Conservation (phyloP, 2,797 vertebrate genomes). For the Ctenopoma multispine region DNA sequence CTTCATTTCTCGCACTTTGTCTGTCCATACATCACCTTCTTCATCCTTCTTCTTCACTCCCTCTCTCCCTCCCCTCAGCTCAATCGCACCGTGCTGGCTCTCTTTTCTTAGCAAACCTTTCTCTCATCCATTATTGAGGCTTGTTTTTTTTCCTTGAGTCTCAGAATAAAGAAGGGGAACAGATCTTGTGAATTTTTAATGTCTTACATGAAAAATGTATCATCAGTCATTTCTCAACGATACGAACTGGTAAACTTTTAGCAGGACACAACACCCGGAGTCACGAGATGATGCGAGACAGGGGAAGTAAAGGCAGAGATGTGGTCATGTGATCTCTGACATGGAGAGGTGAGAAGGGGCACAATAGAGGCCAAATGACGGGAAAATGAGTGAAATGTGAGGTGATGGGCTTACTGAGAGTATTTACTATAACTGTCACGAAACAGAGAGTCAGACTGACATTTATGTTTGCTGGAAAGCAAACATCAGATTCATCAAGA, state of each 20-base stretch:
- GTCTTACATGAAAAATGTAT: conserved; percentile 82
- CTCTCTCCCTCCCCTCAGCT: conserved; percentile 56
- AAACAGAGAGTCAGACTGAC: conserved; percentile 7
- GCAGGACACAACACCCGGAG: conserved; percentile 71
- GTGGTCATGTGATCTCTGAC: conserved; percentile 23
- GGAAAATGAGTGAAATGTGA: conserved; percentile 2
- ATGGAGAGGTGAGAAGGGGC: conserved; percentile 16
- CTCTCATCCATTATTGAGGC: conserved; percentile 87
- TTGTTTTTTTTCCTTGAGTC: conserved; percentile 83
- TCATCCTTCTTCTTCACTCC: conserved; percentile 2
- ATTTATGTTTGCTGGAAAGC: conserved; percentile 13
- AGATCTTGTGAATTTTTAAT: conserved; percentile 85
- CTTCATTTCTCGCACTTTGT: conserved; percentile 30
- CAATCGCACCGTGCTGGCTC: conserved; percentile 73
- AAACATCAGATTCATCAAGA: conserved; percentile 7
- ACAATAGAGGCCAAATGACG: conserved; percentile 8
- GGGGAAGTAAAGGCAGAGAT: background rate
- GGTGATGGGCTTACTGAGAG: background rate
- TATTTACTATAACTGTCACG: background rate
- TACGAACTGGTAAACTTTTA: conserved; percentile 81
- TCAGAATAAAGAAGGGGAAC: conserved; percentile 84
- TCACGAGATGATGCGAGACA: conserved; percentile 63
- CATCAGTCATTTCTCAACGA: conserved; percentile 79
- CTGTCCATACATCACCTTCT: conserved; percentile 38
- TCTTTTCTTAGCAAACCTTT: conserved; percentile 84